Evolutionary conservation across 2,113 vertebrate genomes (phyloP).

Genomic region (Lamprologus callipterus): DNA sequence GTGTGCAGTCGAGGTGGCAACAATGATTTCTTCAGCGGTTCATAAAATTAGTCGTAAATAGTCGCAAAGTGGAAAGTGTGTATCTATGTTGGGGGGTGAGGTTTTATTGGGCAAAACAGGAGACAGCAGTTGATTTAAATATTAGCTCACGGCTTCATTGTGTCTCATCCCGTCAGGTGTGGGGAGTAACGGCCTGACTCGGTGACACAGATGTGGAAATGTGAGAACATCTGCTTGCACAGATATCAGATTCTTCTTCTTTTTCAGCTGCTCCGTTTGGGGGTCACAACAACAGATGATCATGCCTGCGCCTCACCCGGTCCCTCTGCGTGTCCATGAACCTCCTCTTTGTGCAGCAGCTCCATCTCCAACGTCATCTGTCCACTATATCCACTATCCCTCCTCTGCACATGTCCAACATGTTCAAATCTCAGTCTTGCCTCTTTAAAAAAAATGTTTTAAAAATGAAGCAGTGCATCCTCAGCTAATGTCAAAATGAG

Average conservation of each 20-base stretch:
- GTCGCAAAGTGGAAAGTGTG: background rate
- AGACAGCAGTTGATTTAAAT: background rate
- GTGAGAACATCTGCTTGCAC: background rate
- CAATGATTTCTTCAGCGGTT: background rate
- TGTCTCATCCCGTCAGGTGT: background rate
- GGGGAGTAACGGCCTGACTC: background rate
- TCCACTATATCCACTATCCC: background rate
- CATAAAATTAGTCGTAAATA: background rate
- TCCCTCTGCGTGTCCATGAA: background rate
- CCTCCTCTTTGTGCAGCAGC: background rate
- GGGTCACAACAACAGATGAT: background rate
- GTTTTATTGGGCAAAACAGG: background rate
- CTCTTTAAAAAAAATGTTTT: background rate
- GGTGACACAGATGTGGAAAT: background rate
- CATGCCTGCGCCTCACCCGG: accelerated
- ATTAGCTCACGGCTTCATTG: background rate
- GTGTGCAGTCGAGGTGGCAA: background rate
- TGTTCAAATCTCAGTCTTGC: background rate
- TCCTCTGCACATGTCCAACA: background rate
- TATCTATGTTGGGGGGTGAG: background rate
- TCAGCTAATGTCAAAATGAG: background rate
- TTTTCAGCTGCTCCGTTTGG: background rate
- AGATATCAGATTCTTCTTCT: background rate
- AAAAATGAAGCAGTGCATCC: background rate
- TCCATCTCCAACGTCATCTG: background rate